A percentile compares a stretch with the other conserved stretches of the same genome.
Conservation (phyloP, 2,888 invertebrate genomes). For the Cantharis rustica region DNA sequence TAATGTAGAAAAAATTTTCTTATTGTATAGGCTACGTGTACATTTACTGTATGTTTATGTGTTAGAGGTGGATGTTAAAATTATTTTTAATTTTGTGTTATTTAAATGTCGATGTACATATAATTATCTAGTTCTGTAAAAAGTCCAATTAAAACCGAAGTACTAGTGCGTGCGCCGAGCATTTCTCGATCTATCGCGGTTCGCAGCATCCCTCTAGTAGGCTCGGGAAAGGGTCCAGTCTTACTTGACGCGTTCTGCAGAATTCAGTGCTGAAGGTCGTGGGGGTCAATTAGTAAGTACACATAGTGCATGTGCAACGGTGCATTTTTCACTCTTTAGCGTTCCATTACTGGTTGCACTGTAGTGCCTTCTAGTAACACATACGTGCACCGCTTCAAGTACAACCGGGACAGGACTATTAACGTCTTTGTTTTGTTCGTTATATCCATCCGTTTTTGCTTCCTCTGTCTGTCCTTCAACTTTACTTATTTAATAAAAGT, state of each 20-base stretch:
- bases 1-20: neutral
- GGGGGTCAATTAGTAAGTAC: constrained; percentile 47
- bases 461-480: constrained; percentile 46
- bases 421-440: constrained; percentile 54
- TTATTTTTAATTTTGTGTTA: neutral
- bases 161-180: constrained; percentile 57
- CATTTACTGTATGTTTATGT: neutral
- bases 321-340: constrained; percentile 42
- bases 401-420: constrained; percentile 41
- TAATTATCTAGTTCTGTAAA: constrained; percentile 42
- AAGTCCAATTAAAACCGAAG: constrained; percentile 58
- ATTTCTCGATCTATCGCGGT: constrained; percentile 57
- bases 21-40: neutral
- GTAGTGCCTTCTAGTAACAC: constrained; percentile 34
- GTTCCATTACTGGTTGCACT: constrained; percentile 37
- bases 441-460: constrained; percentile 52
- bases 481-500: constrained; percentile 41
- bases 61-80: neutral
- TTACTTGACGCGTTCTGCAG: constrained; percentile 52
- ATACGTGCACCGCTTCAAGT: constrained; percentile 32
- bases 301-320: constrained; percentile 38
- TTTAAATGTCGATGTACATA: constrained; percentile 5
- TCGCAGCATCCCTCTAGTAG: constrained; percentile 55
- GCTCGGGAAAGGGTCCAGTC: constrained; percentile 52
- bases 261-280: constrained; percentile 49